Percentiles rank a stretch among this genome's conserved stretches.
Conservation (phyloP, 1,140 invertebrate species). For the Zophobas atratus region DNA sequence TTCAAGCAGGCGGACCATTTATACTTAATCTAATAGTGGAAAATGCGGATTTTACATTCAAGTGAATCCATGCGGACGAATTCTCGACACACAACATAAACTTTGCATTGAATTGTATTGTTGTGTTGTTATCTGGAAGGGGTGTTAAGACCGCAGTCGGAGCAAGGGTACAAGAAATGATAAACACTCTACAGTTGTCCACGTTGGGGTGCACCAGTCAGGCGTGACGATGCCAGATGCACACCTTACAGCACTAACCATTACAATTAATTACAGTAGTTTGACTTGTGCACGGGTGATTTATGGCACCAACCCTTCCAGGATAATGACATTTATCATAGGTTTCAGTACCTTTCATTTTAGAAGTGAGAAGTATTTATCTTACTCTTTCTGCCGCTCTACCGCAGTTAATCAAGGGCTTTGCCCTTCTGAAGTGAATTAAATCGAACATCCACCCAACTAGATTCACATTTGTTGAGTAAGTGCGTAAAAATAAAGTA, state of each 20-base stretch:
- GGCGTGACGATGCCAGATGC: constrained; percentile 59
- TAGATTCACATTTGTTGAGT: too few species aligned
- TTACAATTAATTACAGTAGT: constrained; percentile 58
- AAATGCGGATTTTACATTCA: constrained; percentile 51
- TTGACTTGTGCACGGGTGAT: constrained; percentile 53
- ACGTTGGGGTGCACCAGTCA: constrained; percentile 50
- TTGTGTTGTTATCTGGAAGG: constrained; percentile 54
- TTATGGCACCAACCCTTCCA: constrained; percentile 45
- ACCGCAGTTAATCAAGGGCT: too few species aligned
- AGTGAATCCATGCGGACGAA: constrained; percentile 55
- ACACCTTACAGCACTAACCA: constrained; percentile 55
- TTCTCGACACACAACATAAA: constrained; percentile 60
- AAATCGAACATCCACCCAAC: too few species aligned
- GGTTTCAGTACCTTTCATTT: constrained; percentile 8
- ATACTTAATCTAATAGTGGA: constrained; percentile 46
- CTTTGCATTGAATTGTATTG: constrained; percentile 54
- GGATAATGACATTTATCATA: constrained; percentile 17
- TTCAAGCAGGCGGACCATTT: constrained; percentile 28
- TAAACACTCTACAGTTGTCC: constrained; percentile 56
- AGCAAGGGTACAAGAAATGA: constrained; percentile 55
- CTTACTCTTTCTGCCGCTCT: too few species aligned
- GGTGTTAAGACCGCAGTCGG: constrained; percentile 55
- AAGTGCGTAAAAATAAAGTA: too few species aligned
- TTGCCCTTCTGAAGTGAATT: too few species aligned
- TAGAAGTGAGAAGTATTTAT: too few species aligned